Evolutionary conservation across 2,888 invertebrate species (phyloP).

Genomic region (Himalopsyche kuldschensis): DNA sequence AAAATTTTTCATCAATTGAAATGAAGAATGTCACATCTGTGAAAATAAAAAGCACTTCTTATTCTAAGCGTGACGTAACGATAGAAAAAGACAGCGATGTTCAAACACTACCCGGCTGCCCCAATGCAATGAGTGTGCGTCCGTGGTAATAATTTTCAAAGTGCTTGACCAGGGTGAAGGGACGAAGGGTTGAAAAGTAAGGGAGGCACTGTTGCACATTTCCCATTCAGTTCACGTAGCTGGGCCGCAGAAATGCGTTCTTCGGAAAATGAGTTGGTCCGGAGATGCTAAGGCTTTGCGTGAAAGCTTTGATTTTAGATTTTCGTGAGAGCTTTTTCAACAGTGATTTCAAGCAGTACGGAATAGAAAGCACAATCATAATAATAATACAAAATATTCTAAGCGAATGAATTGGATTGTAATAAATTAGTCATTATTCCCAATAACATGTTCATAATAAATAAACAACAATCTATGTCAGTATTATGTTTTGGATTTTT

Average conservation of each 20-base stretch:
- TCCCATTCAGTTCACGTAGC: conserved; percentile 35
- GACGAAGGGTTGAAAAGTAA: background rate
- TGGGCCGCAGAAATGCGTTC: conserved; percentile 37
- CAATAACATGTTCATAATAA: too few relatives aligned
- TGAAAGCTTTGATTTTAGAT: conserved; percentile 37
- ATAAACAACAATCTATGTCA: too few relatives aligned
- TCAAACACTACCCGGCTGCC: background rate
- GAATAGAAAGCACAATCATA: conserved; percentile 18
- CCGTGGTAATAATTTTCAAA: conserved; percentile 35
- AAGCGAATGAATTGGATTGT: background rate
- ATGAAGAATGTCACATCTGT: too few relatives aligned
- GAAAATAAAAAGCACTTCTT: background rate
- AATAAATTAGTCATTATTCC: too few relatives aligned
- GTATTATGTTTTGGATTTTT: too few relatives aligned
- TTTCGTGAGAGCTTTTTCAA: conserved; percentile 37
- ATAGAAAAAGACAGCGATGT: background rate
- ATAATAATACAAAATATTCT: conserved; percentile 16
- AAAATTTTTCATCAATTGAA: too few relatives aligned
- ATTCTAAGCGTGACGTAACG: background rate
- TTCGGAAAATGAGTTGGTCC: conserved; percentile 31
- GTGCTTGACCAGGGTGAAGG: conserved; percentile 30
- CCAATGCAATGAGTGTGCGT: background rate
- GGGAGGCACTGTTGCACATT: conserved; percentile 29
- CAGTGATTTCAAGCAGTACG: conserved; percentile 24
- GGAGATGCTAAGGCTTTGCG: conserved; percentile 25